These are phyloP conservation scores for Fulica atra DNA, from an alignment of 2,113 vertebrate genomes.

Conservation along the genomic window DNA sequence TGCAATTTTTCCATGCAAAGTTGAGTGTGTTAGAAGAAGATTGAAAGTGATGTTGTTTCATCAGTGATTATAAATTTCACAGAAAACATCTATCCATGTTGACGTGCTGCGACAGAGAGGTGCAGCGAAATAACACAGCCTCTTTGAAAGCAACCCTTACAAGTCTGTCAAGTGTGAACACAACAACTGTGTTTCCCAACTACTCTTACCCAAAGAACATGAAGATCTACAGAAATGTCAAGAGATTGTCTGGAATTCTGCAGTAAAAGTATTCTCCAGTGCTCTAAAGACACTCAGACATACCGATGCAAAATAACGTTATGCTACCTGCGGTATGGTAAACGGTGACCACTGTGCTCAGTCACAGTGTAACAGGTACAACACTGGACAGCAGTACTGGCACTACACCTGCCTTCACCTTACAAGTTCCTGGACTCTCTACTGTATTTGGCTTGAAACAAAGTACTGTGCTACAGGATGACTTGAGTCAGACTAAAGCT, in stretches of 20 bases:
- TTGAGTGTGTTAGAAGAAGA: neutral
- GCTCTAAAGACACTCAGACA: neutral
- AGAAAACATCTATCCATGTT: neutral
- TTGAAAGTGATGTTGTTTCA: neutral
- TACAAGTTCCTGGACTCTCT: neutral
- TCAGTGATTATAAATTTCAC: no score
- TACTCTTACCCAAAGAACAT: neutral
- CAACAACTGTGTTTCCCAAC: neutral
- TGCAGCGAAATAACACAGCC: neutral
- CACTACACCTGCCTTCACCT: neutral
- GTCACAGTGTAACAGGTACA: accelerated
- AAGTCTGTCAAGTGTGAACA: neutral
- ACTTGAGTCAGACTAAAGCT: neutral
- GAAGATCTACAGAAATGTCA: neutral
- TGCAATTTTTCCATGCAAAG: neutral
- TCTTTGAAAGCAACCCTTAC: neutral
- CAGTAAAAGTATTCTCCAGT: neutral
- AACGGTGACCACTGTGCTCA: neutral
- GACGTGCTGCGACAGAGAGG: accelerated
- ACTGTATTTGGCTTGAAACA: neutral
- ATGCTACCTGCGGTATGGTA: neutral
- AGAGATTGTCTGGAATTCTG: neutral
- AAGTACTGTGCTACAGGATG: neutral
- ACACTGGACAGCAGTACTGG: neutral
- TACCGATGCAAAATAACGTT: neutral